phyloP scores from a whole-genome alignment of 2,797 vertebrate species.

The Sciurus vulgaris region DNA sequence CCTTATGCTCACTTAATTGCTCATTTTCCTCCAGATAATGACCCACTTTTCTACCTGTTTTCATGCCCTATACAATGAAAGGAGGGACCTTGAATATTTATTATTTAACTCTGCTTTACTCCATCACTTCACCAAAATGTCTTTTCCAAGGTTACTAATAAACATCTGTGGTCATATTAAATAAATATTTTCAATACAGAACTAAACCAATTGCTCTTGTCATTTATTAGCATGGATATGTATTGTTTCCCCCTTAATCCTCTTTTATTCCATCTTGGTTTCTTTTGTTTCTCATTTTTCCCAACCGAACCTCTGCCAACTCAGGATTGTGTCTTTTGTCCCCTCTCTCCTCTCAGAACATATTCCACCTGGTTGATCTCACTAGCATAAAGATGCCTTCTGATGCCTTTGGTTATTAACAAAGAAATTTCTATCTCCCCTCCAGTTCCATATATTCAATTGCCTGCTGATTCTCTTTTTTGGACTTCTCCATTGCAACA shows the following conservation, averaged over 20 bases:
- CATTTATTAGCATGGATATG: neutral
- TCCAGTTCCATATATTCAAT: neutral
- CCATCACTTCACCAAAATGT: neutral
- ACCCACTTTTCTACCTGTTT: neutral
- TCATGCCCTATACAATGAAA: neutral
- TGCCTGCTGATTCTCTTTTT: neutral
- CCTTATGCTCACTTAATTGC: neutral
- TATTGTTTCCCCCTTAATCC: neutral
- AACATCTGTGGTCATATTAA: neutral
- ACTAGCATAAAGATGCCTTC: neutral
- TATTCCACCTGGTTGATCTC: neutral
- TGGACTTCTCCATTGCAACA: neutral
- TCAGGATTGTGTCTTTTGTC: neutral
- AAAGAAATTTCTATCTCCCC: neutral
- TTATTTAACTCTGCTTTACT: neutral
- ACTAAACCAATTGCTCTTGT: neutral
- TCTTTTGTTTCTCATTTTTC: neutral
- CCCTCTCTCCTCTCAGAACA: neutral
- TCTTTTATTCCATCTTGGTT: neutral
- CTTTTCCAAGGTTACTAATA: neutral
- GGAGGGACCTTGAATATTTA: neutral
- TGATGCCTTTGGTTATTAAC: neutral
- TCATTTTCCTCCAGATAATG: neutral
- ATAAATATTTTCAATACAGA: neutral
- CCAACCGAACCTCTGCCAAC: neutral